Evolutionary conservation across 1,140 invertebrate species (phyloP), one percentile per base, ranked within the genome.

Genomic region (Meteorus sp.): DNA sequence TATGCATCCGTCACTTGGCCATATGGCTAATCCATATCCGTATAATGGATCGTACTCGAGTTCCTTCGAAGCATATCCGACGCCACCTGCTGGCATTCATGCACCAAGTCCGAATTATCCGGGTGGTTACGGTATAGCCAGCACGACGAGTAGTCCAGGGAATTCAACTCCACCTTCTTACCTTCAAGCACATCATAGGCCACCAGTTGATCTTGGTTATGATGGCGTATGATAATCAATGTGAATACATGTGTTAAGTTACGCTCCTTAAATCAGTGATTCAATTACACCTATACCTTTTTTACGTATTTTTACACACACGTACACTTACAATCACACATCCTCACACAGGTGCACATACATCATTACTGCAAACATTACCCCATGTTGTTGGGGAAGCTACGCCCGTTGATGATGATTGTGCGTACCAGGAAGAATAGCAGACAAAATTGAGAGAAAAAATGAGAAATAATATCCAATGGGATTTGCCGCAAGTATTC

Each of bases 221-320:
- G 78, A 80, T 54, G 77, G 73, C 56, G 77, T 79, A 80, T 80
- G 78, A 80, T 80, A 80, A 75, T 77, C 68, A 67, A 70, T 73
- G 59, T 72, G 70, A 72, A 60, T 43, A 11, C 41, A n/a, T n/a
- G n/a, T n/a, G n/a, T n/a, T n/a, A n/a, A n/a, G n/a, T n/a, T 27
- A 13, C n/a, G 22, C 1, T 3, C 9, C 31, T 41, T 11, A 45
- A 22, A 8, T 44, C 2, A n/a, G 23, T 35, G 4, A 51, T 51
- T 6, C 29, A 22, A 54, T 11, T 9, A 29, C 27, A 56, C n/a
- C 19, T 22, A 35, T 70, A 72, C 67, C 63, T 72, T 73, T 71
- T 73, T 67, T 71, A 73, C 70, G 64, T 72, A 73, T 73, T 74
- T 74, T 74, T 74, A 73, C 70, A 70, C 63, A 59, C 15, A 17